Conservation (phyloP, 2,888 invertebrate genomes). For the Lacanobia wlatinum region DNA sequence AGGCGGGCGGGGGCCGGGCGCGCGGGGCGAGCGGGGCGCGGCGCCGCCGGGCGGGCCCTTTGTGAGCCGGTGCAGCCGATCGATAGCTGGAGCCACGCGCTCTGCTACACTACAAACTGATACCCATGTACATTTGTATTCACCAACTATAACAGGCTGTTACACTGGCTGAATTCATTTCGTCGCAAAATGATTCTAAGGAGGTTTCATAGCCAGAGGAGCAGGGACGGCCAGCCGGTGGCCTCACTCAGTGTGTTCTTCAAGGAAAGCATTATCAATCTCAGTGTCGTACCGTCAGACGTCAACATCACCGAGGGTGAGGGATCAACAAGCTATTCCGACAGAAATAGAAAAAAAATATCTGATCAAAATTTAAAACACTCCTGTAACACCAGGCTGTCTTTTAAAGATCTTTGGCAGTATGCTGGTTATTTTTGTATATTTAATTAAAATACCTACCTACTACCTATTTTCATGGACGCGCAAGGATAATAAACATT, state of each 20-base stretch:
- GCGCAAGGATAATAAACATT: not conserved
- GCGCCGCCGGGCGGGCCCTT: conserved; percentile 64
- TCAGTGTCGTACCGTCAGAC: not conserved
- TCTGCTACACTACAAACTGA: conserved; percentile 13
- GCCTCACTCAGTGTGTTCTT: not conserved
- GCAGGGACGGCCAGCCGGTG: not conserved
- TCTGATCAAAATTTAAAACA: not conserved
- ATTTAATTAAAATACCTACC: too few relatives aligned
- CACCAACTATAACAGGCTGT: not conserved
- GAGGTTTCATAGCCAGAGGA: not conserved
- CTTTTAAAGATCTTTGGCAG: too few relatives aligned
- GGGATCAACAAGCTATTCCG: not conserved
- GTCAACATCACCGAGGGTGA: not conserved
- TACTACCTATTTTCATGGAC: not conserved
- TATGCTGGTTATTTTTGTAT: too few relatives aligned
- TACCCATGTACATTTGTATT: conserved; percentile 16
- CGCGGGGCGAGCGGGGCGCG: not conserved
- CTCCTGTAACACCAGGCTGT: too few relatives aligned
- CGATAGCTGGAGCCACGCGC: conserved; percentile 72
- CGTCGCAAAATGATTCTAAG: not conserved
- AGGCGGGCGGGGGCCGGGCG: not conserved
- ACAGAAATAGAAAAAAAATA: not conserved
- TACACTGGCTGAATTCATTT: not conserved
- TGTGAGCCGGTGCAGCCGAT: conserved; percentile 78
- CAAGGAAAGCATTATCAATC: conserved; percentile 6